Evolutionary conservation across 1,140 invertebrate species (phyloP).

Genomic region (Agrilus planipennis): DNA sequence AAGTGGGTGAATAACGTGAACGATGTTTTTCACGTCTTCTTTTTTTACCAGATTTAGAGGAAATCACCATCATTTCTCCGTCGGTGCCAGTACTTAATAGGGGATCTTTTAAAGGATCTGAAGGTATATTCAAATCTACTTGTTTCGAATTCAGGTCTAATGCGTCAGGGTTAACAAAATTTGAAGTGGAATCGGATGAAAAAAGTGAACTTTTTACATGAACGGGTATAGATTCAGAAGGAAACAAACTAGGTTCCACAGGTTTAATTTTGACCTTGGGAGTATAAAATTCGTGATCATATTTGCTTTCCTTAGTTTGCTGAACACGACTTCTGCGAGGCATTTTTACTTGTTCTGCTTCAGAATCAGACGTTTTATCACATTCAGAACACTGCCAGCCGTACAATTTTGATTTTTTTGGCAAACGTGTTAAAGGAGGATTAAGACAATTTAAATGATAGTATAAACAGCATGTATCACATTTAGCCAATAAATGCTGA

Average conservation of each 20-base stretch:
- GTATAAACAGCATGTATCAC: constrained; percentile 84
- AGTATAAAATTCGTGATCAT: constrained; percentile 30
- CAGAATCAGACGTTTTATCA: constrained; percentile 71
- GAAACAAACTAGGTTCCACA: constrained; percentile 33
- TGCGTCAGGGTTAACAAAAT: not conserved
- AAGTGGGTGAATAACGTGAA: constrained; percentile 53
- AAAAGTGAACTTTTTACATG: constrained; percentile 6
- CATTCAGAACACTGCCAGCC: constrained; percentile 92
- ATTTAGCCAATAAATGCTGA: constrained; percentile 82
- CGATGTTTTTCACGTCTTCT: constrained; percentile 56
- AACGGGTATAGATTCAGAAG: constrained; percentile 7
- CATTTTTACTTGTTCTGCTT: constrained; percentile 62
- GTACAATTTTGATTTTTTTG: constrained; percentile 86
- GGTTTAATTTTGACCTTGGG: constrained; percentile 49
- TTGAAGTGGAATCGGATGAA: constrained; percentile 3
- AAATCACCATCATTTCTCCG: constrained; percentile 3
- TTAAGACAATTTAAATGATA: constrained; percentile 91
- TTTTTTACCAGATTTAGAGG: constrained; percentile 40
- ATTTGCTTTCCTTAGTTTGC: constrained; percentile 41
- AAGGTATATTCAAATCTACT: not conserved
- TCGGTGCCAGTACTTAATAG: constrained; percentile 1
- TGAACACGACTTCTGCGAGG: constrained; percentile 62
- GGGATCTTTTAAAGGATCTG: not conserved
- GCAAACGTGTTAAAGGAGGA: constrained; percentile 82
- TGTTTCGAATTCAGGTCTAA: not conserved